These are phyloP conservation scores for Bradypodion ventrale DNA, from an alignment of 2,797 vertebrate species.

Conservation along the genomic window DNA sequence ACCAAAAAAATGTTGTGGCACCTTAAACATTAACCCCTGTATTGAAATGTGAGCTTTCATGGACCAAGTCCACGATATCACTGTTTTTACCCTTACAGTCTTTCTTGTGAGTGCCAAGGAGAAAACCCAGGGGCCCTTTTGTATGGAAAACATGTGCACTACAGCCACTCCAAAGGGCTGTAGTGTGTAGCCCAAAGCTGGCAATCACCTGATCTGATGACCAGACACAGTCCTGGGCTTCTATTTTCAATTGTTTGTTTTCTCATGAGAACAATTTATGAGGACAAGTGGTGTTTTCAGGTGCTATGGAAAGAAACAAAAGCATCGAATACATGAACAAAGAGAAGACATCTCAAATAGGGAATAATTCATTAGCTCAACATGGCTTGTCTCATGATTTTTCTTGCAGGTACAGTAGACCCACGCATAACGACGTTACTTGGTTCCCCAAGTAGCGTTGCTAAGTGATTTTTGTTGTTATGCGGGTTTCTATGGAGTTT, in stretches of 20 bases:
- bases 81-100: not conserved
- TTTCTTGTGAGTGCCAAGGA: not conserved
- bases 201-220: not conserved
- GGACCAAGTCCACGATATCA: too few relatives aligned
- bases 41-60: too few relatives aligned
- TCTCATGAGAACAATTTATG: not conserved
- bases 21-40: too few relatives aligned
- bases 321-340: not conserved
- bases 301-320: not conserved
- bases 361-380: not conserved
- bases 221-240: not conserved
- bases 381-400: not conserved
- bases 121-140: not conserved
- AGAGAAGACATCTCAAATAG: not conserved
- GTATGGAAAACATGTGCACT: not conserved
- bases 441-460: too few relatives aligned
- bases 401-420: too few relatives aligned
- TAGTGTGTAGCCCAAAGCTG: not conserved
- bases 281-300: not conserved
- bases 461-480: too few relatives aligned
- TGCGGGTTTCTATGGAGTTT: too few relatives aligned
- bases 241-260: not conserved
- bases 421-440: too few relatives aligned
- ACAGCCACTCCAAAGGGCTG: not conserved
- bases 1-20: too few relatives aligned